Conservation (phyloP, 2,797 vertebrate genomes). For the Myioborus melanocephalus region DNA sequence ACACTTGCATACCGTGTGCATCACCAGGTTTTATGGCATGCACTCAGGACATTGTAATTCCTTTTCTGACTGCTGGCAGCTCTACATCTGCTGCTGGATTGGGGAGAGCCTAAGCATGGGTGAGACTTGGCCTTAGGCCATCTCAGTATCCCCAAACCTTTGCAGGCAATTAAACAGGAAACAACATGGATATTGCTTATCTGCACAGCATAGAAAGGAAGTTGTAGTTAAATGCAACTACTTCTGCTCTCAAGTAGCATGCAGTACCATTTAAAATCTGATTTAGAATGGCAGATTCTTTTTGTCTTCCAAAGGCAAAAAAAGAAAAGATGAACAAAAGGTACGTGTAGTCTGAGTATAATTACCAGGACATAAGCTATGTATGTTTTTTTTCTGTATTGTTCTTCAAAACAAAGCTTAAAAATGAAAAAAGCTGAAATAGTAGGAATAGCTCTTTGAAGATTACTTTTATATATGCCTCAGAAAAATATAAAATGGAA, state of each 20-base stretch:
- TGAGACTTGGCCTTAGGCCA: not conserved
- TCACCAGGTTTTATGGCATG: not conserved
- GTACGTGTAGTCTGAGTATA: not conserved
- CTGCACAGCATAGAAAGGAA: not conserved
- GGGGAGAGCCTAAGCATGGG: not conserved
- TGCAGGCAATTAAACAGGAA: not conserved
- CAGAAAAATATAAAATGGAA: conserved; percentile 61
- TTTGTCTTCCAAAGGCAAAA: conserved; percentile 2
- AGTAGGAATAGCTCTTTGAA: conserved; percentile 69
- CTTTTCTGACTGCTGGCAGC: not conserved
- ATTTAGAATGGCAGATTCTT: not conserved
- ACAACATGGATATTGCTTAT: not conserved
- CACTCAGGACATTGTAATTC: not conserved
- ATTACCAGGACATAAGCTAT: not conserved
- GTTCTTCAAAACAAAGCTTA: conserved; percentile 61
- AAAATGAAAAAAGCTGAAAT: conserved; percentile 47
- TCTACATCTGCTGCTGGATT: not conserved
- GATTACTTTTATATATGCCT: conserved; percentile 65
- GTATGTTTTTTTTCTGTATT: not conserved
- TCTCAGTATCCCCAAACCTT: not conserved
- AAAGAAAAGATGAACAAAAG: not conserved
- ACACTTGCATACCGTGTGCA: not conserved
- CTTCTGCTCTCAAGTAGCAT: not conserved
- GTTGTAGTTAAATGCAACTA: not conserved
- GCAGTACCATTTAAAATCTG: not conserved